phyloP scores from a whole-genome alignment of 1,140 invertebrate genomes.

The Habropoda laboriosa region DNA sequence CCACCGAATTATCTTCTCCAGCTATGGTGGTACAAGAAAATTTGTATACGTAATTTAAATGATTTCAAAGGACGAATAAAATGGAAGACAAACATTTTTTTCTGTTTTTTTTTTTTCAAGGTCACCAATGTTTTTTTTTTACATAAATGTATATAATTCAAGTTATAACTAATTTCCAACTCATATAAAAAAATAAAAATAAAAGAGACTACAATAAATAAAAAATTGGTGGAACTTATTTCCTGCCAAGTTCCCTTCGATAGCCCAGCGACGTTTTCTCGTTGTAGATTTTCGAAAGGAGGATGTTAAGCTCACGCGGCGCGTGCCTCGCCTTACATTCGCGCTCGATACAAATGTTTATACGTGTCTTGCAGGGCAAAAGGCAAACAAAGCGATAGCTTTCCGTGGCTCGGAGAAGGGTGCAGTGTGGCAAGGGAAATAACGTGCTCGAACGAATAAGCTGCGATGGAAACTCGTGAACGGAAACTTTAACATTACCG shows the following conservation, averaged over 20 bases:
- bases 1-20: too few relatives aligned
- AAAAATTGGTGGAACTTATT: not conserved
- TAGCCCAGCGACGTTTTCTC: not conserved
- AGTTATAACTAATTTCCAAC: too few relatives aligned
- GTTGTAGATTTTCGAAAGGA: not conserved
- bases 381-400: constrained; percentile 62
- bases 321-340: constrained; percentile 34
- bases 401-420: constrained; percentile 28
- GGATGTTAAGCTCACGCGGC: constrained; percentile 6
- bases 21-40: too few relatives aligned
- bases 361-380: constrained; percentile 52
- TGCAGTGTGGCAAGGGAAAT: constrained; percentile 3
- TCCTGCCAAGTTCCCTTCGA: too few relatives aligned
- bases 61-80: too few relatives aligned
- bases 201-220: not conserved
- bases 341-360: constrained; percentile 61
- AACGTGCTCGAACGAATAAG: constrained; percentile 33
- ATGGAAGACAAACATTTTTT: too few relatives aligned
- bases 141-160: too few relatives aligned
- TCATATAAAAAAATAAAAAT: too few relatives aligned
- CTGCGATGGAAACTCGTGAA: constrained; percentile 34
- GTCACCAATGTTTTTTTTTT: too few relatives aligned
- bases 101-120: too few relatives aligned
- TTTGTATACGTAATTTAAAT: too few relatives aligned
- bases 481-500: constrained; percentile 42